Evolutionary conservation across 2,797 vertebrate species (phyloP).

Genomic region (Tapera naevia): DNA sequence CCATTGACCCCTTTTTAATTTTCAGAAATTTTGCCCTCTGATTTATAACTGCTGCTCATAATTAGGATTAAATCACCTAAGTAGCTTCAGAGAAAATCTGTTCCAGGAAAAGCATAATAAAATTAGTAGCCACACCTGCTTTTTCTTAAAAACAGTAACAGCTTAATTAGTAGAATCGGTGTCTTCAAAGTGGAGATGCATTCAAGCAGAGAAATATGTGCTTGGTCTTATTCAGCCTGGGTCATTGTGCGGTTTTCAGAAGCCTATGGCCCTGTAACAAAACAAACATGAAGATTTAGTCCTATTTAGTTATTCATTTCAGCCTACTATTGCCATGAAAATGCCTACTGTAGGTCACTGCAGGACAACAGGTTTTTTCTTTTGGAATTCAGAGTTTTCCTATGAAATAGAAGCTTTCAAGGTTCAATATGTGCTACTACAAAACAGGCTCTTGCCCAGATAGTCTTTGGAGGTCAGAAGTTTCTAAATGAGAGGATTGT

Average conservation of each 20-base stretch:
- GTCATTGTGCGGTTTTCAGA: background rate
- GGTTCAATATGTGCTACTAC: background rate
- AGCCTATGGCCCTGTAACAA: background rate
- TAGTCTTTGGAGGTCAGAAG: background rate
- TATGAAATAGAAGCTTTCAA: background rate
- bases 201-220: background rate
- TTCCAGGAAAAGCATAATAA: background rate
- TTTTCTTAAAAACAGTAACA: background rate
- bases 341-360: rapidly evolving
- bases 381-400: background rate
- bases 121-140: background rate
- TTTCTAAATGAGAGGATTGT: rapidly evolving
- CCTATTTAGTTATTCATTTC: rapidly evolving
- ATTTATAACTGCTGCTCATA: background rate
- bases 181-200: background rate
- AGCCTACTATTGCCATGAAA: rapidly evolving
- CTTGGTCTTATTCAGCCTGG: background rate
- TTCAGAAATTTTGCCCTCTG: background rate
- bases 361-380: rapidly evolving
- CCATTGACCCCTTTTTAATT: background rate
- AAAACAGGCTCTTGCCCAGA: rapidly evolving
- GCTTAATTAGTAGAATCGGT: background rate
- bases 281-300: background rate
- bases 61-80: background rate
- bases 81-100: background rate